Base-by-base conservation (phyloP, 2,888 invertebrate species). In the Caenorhabditis sp. region DNA sequence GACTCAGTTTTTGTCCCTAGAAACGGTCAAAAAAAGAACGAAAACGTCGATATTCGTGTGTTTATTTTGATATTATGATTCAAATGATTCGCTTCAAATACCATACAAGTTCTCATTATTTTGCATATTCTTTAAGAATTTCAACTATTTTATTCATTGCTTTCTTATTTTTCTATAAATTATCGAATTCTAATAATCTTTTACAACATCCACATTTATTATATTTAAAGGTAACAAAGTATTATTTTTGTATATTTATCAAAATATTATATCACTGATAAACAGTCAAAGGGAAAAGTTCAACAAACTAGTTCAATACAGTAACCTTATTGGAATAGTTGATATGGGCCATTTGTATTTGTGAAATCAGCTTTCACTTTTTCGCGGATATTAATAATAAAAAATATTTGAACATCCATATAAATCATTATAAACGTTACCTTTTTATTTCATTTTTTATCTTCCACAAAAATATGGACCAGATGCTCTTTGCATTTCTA, bases 141-240 rank as follows among this genome's bases (percentile, higher is more conserved):
- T 31, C 23, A 4, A 3, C 62, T 12, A 8, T 70, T 1, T 38
- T 49, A 17, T n/a, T 63, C 1, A 36, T 70, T 14, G 12, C 21
- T 43, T 20, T 67, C 27, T 27, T 43, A n/a, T 20, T 38, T 21
- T 63, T 57, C 17, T 43, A 14, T 50, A 59, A 38, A 7, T 49
- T 38, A 1, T 52, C 67, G 2, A 20, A 53, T 1, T 60, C 25
- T 56, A 7, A 59, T 1, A 63, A 67, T 31, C 63, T 63, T 50
- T 38, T 63, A 4, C 63, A 63, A 10, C 70, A 71, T 60, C 70
- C 70, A 2, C 70, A 71, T 61, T 71, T 43, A 17, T 3, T 43
- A 10, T 43, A 43, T 43, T 17, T 43, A 3, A 43, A 43, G 43
- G 43, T 43, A n/a, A n/a, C n/a, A n/a, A n/a, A n/a, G n/a, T n/a